These are phyloP conservation scores for Sebastes oblongus DNA, from an alignment of 2,797 vertebrate species.

Conservation along the genomic window DNA sequence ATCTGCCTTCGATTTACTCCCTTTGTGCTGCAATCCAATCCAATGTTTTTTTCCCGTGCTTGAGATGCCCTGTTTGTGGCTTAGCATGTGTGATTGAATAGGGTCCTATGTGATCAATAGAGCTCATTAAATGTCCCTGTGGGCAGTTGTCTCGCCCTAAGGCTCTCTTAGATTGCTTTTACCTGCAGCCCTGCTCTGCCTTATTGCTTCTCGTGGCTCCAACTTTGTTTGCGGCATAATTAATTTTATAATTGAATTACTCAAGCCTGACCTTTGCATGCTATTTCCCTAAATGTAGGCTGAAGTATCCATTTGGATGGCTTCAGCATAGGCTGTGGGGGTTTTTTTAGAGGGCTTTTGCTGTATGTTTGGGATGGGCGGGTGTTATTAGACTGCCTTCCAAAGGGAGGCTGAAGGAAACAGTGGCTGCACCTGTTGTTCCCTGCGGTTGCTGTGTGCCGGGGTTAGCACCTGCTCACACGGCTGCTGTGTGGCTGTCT, in stretches of 20 bases:
- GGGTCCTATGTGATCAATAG: conserved; percentile 74
- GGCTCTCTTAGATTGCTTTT: conserved; percentile 62
- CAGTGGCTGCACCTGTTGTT: conserved; percentile 81
- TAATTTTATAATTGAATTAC: conserved; percentile 59
- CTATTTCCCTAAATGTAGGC: conserved; percentile 7
- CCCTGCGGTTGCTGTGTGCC: conserved; percentile 67
- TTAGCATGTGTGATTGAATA: conserved; percentile 74
- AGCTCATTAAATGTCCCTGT: conserved; percentile 73
- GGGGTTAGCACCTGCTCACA: conserved; percentile 80
- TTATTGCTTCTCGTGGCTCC: conserved; percentile 48
- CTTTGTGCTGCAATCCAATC: conserved; percentile 47
- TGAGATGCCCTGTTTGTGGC: conserved; percentile 55
- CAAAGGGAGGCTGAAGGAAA: conserved; percentile 58
- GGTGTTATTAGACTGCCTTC: conserved; percentile 48
- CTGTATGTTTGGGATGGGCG: conserved; percentile 48
- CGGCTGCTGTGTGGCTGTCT: conserved; percentile 81
- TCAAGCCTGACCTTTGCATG: conserved; percentile 21
- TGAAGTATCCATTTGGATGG: conserved; percentile 24
- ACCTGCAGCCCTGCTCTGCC: conserved; percentile 46
- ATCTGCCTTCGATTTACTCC: conserved; percentile 45
- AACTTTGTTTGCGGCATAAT: conserved; percentile 61
- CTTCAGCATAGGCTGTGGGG: conserved; percentile 7
- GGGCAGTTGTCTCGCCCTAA: conserved; percentile 54
- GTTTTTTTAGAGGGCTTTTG: conserved; percentile 29
- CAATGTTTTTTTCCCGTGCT: conserved; percentile 22